Evolutionary conservation across 2,888 invertebrate genomes (phyloP).

Genomic region (Macaria liturata): DNA sequence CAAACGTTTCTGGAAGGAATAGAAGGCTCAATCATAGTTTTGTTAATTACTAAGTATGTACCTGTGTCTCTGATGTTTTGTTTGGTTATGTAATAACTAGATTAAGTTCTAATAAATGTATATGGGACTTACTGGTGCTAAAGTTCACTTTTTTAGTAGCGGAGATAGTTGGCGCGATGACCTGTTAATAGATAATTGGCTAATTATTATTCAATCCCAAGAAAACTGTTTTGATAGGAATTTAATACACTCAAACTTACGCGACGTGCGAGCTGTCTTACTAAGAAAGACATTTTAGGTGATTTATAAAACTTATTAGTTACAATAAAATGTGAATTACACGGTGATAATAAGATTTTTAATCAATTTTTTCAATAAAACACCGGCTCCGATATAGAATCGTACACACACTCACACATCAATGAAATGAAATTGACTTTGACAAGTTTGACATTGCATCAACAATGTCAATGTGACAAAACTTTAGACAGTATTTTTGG

Average conservation of each 20-base stretch:
- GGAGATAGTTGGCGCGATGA: constrained; percentile 54
- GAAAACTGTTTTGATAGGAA: constrained; percentile 5
- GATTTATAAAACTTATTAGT: too few species aligned
- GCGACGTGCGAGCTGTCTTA: constrained; percentile 57
- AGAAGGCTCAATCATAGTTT: constrained; percentile 3
- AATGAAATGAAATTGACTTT: too few species aligned
- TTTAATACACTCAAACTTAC: constrained; percentile 42
- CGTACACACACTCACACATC: too few species aligned
- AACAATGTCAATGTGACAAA: too few species aligned
- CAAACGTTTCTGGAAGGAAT: too few species aligned
- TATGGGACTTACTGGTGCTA: constrained; percentile 64
- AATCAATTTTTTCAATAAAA: too few species aligned
- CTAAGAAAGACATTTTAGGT: constrained; percentile 58
- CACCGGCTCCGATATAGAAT: too few species aligned
- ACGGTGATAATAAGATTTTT: too few species aligned
- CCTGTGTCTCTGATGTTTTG: constrained; percentile 16
- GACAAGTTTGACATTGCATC: too few species aligned
- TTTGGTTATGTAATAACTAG: constrained; percentile 42
- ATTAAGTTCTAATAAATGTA: neutral
- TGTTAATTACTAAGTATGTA: constrained; percentile 3
- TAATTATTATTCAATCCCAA: constrained; percentile 1
- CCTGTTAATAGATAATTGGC: constrained; percentile 41
- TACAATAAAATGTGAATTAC: too few species aligned
- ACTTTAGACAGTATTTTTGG: too few species aligned
- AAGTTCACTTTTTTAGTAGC: constrained; percentile 55